These are phyloP conservation scores for Nesospiza acunhae DNA, from an alignment of 2,113 vertebrate genomes.

Conservation along the genomic window DNA sequence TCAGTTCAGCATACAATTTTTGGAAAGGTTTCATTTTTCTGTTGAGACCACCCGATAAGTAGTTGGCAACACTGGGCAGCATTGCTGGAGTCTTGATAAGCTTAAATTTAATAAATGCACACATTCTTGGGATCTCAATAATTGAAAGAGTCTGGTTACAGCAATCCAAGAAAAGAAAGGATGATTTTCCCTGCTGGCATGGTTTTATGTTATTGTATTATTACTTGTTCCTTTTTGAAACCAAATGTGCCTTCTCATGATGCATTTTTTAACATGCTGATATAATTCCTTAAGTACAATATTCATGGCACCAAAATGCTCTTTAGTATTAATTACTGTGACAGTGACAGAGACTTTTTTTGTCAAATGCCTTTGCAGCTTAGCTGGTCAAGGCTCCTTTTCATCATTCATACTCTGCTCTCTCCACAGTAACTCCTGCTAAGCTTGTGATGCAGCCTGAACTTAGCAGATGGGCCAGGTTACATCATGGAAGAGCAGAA, in stretches of 20 bases:
- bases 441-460: constrained; percentile 28
- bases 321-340: constrained; percentile 57
- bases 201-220: constrained; percentile 17
- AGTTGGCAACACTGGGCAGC: background rate
- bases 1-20: background rate
- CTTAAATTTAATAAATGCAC: background rate
- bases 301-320: constrained; percentile 56
- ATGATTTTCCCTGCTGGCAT: background rate
- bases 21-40: background rate
- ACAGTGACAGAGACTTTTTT: constrained; percentile 1
- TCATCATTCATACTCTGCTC: constrained; percentile 28
- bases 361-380: constrained; percentile 9
- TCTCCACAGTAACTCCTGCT: constrained; percentile 11
- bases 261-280: constrained; percentile 60
- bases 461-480: constrained; percentile 21
- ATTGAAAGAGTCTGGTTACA: constrained; percentile 9
- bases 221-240: constrained; percentile 43
- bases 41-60: fast-evolving
- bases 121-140: background rate
- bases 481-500: constrained; percentile 49
- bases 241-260: constrained; percentile 39
- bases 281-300: constrained; percentile 60
- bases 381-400: constrained; percentile 40
- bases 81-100: background rate
- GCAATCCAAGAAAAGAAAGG: background rate